Conservation (phyloP, 2,113 vertebrate species). For the Paradoxurus hermaphroditus region DNA sequence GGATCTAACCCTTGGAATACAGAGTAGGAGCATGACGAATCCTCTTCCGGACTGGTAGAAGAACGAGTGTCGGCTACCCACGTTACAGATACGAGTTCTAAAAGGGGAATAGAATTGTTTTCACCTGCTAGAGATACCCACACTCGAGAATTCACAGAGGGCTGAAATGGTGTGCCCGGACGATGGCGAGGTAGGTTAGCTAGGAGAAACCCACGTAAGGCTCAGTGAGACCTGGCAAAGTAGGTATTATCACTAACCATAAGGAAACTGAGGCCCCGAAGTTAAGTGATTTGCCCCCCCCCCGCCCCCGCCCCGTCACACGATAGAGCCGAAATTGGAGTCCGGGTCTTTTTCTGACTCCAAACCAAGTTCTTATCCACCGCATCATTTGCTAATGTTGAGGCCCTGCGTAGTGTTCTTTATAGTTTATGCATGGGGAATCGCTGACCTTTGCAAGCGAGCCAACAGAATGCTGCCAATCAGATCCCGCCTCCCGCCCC, state of each 20-base stretch:
- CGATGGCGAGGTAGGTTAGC: accelerated
- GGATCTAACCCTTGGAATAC: neutral
- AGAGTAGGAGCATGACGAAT: neutral
- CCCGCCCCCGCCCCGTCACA: too few species aligned
- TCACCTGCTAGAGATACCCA: neutral
- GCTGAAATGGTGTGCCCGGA: neutral
- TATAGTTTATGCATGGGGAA: neutral
- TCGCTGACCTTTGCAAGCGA: neutral
- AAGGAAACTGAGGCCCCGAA: neutral
- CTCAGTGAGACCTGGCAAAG: neutral
- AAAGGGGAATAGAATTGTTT: neutral
- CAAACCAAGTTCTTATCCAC: neutral
- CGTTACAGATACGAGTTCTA: neutral
- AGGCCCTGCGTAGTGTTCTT: accelerated
- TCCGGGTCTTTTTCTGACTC: neutral
- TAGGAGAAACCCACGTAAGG: accelerated
- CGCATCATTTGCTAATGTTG: accelerated
- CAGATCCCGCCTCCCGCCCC: neutral
- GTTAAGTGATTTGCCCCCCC: neutral
- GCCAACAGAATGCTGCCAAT: neutral
- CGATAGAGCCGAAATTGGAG: neutral
- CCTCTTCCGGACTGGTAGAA: neutral
- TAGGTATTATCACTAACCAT: neutral
- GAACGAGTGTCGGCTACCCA: accelerated
- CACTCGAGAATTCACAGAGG: neutral